Evolutionary conservation across 2,888 invertebrate genomes (phyloP).

Genomic region (Keiferia lycopersicella): DNA sequence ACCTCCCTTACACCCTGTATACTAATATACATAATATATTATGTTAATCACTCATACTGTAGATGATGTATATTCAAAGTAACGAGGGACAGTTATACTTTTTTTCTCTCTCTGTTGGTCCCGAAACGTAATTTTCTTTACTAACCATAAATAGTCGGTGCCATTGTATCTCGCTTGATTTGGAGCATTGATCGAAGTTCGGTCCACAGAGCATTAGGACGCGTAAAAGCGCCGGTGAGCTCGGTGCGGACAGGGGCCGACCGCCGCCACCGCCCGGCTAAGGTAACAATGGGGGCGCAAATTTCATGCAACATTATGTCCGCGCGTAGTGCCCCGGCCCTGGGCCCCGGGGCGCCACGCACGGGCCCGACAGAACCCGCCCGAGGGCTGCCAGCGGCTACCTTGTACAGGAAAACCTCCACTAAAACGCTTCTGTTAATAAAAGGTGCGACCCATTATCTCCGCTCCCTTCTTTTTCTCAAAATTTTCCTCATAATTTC

Average conservation of each 20-base stretch:
- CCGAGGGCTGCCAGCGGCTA: slow-evolving; percentile 14
- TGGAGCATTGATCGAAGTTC: slow-evolving; percentile 46
- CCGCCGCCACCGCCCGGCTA: slow-evolving; percentile 47
- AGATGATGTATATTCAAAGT: no score
- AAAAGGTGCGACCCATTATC: slow-evolving; percentile 19
- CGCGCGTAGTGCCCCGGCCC: slow-evolving; percentile 9
- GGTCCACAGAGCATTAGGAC: slow-evolving; percentile 57
- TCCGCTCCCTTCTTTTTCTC: not conserved
- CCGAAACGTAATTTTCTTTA: not conserved
- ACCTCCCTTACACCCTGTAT: no score
- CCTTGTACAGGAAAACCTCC: not conserved
- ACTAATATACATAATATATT: no score
- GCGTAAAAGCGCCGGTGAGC: slow-evolving; percentile 45
- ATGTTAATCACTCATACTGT: no score
- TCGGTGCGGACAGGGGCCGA: slow-evolving; percentile 19
- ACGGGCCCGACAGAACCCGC: not conserved
- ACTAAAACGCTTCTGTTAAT: slow-evolving; percentile 7
- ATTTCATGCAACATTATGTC: slow-evolving; percentile 78
- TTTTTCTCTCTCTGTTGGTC: not conserved
- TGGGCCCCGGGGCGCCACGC: slow-evolving; percentile 1
- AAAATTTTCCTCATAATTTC: not conserved
- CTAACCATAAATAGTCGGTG: not conserved
- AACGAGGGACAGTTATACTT: no score
- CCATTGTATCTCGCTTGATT: slow-evolving; percentile 37
- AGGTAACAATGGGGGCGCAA: slow-evolving; percentile 70